Conservation (phyloP, 1,140 invertebrate genomes). For the Scaptodrosophila lebanonensis region DNA sequence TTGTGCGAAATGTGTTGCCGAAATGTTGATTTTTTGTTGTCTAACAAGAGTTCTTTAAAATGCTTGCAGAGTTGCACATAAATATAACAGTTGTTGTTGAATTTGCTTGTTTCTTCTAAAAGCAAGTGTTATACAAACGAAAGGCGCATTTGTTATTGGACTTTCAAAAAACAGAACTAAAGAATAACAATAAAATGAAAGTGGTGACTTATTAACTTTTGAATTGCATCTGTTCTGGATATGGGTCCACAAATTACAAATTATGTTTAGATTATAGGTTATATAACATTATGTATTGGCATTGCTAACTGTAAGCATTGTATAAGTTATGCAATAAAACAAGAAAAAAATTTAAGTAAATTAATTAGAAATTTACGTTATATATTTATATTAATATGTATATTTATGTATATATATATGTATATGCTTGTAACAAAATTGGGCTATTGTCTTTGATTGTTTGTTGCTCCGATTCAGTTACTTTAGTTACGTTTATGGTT, state of each 20-base stretch:
- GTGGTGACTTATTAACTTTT: constrained; percentile 4
- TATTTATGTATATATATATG: constrained; percentile 24
- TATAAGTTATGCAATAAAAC: constrained; percentile 27
- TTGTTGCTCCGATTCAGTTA: constrained; percentile 69
- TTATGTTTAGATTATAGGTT: background rate
- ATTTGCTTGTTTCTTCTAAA: constrained; percentile 12
- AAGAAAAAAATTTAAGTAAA: constrained; percentile 32
- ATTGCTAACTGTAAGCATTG: constrained; percentile 32
- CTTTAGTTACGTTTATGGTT: constrained; percentile 52
- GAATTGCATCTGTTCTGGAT: constrained; percentile 2
- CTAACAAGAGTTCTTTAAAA: constrained; percentile 16
- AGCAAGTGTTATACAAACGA: constrained; percentile 64
- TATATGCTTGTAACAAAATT: constrained; percentile 48
- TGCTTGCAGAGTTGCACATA: too few species aligned
- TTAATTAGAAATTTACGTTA: constrained; percentile 5
- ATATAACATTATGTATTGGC: constrained; percentile 3
- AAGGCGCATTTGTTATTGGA: constrained; percentile 21
- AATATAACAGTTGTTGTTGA: constrained; percentile 41
- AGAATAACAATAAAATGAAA: constrained; percentile 6
- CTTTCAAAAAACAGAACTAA: constrained; percentile 25
- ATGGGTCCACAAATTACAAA: background rate
- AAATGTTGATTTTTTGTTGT: constrained; percentile 59
- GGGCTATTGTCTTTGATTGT: constrained; percentile 74
- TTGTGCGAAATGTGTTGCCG: constrained; percentile 47
- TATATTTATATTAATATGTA: constrained; percentile 20